Base-by-base conservation (phyloP, 2,113 vertebrate genomes). In the Proterorhinus semilunaris region DNA sequence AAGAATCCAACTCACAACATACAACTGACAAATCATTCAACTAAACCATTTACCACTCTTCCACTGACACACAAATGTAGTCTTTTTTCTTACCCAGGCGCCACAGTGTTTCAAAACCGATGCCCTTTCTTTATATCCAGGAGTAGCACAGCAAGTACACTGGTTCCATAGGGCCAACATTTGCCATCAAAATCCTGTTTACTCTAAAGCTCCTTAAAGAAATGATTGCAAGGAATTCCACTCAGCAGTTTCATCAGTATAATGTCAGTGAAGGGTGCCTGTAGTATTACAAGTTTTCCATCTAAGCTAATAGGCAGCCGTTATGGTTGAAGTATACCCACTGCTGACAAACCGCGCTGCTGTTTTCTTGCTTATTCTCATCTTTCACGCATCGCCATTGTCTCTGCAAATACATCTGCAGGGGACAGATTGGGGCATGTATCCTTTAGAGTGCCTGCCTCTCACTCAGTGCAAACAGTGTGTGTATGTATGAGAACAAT, bases 351-450 rank as follows among this genome's bases (percentile, higher is more conserved):
- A 80, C 84, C 79, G 76, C 85, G 82, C 78, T 66, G 79, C 84
- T 83, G 76, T 87, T 90, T 86, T 36, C 27, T 36, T 84, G 85
- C 90, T 90, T 90, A 87, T 89, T 90, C 87, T 82, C 79, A 88
- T 87, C 85, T 83, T 92, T 91, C 88, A 88, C 88, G 87, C 82
- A 83, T 83, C 71, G 77, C 80, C 78, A 87, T 89, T 89, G 90
- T 91, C 84, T 90, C 72, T 66, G 71, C 84, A 87, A 86, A 82
- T 76, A 75, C 90, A 90, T 91, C 86, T 91, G 90, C 83, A 78
- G 82, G 75, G 81, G 90, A 84, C 87, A 90, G 89, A 92, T 88
- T 91, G 89, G 82, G 80, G 87, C 75, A 69, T 76, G 71, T 82
- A 85, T 84, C 83, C 78, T 84, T 83, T 76, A 71, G 70, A 46